Conservation (phyloP, 2,888 invertebrate genomes). For the Caenorhabditis plicata region DNA sequence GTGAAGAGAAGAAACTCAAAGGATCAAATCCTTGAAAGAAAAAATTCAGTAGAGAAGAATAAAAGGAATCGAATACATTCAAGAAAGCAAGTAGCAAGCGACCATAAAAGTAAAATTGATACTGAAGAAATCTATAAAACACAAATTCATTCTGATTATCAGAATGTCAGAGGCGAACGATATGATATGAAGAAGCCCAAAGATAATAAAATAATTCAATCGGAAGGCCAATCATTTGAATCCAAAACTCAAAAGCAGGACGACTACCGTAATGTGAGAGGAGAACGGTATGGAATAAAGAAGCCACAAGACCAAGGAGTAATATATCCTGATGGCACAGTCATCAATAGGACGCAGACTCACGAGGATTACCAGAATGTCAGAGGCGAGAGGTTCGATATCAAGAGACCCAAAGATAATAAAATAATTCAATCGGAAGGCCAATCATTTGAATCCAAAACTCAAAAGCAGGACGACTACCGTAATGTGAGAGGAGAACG, state of each 20-base stretch:
- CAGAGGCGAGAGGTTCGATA: background rate
- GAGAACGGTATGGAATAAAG: background rate
- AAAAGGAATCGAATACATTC: background rate
- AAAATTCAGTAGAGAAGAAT: background rate
- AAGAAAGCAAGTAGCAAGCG: background rate
- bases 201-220: slow-evolving; percentile 1
- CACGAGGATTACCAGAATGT: background rate
- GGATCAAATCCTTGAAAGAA: background rate
- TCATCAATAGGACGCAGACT: background rate
- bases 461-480: slow-evolving; percentile 11
- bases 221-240: background rate
- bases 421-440: background rate
- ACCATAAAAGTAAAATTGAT: no score
- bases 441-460: background rate
- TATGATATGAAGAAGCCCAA: slow-evolving; percentile 2
- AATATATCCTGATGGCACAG: background rate
- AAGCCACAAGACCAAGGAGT: background rate
- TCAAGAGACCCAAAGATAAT: background rate
- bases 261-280: background rate
- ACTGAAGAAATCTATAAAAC: no score
- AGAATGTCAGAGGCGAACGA: slow-evolving; percentile 2
- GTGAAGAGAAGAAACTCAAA: background rate
- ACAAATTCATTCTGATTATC: background rate
- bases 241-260: background rate
- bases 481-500: slow-evolving; percentile 5